Percentiles rank a stretch among this genome's conserved stretches.
phyloP scores from a whole-genome alignment of 2,888 invertebrate genomes.

The Stratiomys singularior region DNA sequence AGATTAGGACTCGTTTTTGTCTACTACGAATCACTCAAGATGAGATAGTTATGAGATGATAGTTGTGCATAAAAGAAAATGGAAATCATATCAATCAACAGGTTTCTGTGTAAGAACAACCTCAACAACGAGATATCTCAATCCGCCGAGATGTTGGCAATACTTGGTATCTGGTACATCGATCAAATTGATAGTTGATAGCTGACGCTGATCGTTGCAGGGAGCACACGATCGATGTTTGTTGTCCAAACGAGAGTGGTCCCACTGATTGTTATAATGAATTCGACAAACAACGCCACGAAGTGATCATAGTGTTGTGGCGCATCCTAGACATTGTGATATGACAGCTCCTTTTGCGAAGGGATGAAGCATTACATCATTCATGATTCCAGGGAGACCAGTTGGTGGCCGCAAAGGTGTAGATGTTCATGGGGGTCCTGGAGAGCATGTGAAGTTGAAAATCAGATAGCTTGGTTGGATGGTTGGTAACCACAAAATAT shows the following conservation, averaged over 20 bases:
- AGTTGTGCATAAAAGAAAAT: constrained; percentile 48
- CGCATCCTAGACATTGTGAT: constrained; percentile 37
- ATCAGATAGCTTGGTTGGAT: too few species aligned
- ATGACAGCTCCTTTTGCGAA: constrained; percentile 37
- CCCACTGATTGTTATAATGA: constrained; percentile 52
- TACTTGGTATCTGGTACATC: constrained; percentile 45
- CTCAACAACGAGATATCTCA: constrained; percentile 35
- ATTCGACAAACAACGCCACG: constrained; percentile 50
- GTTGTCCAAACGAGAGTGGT: constrained; percentile 44
- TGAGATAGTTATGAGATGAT: constrained; percentile 42
- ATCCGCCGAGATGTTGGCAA: constrained; percentile 39
- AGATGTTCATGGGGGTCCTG: neutral
- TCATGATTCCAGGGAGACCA: neutral
- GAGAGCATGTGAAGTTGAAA: neutral
- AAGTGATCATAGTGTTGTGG: constrained; percentile 24
- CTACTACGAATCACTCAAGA: constrained; percentile 10
- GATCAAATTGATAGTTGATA: constrained; percentile 46
- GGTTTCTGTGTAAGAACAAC: constrained; percentile 40
- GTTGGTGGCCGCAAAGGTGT: neutral
- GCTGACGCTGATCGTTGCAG: constrained; percentile 41
- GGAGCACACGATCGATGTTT: constrained; percentile 46
- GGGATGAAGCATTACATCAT: constrained; percentile 31
- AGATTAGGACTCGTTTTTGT: constrained; percentile 38
- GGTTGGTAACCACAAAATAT: too few species aligned
- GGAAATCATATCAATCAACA: constrained; percentile 53